A percentile compares a stretch with the other conserved stretches of the same genome.
These are phyloP conservation scores for Zaprionus vittiger DNA, from an alignment of 1,140 invertebrate genomes.

Conservation along the genomic window DNA sequence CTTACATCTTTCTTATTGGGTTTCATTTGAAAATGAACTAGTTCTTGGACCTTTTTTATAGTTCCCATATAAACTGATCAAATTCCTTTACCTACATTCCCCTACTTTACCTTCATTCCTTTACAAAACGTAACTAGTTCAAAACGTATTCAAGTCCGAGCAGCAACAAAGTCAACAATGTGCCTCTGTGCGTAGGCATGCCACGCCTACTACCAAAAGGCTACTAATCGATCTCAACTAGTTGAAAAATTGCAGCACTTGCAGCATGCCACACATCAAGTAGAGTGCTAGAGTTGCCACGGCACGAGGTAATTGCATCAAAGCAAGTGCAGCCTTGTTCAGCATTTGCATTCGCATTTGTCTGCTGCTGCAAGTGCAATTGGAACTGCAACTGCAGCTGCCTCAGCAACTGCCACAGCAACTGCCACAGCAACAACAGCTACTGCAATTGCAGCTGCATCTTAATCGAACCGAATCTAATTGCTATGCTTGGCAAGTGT, in stretches of 20 bases:
- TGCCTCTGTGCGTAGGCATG: background rate
- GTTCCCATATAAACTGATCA: background rate
- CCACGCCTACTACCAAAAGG: too few relatives aligned
- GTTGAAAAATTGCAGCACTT: constrained; percentile 14
- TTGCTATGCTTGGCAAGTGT: constrained; percentile 21
- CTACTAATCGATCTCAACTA: constrained; percentile 16
- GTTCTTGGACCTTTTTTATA: background rate
- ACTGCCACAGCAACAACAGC: background rate
- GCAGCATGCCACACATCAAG: constrained; percentile 2
- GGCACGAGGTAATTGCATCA: constrained; percentile 18
- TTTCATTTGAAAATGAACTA: background rate
- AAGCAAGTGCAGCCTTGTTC: constrained; percentile 13
- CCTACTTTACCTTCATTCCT: background rate
- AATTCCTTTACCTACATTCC: background rate
- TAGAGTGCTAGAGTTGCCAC: background rate
- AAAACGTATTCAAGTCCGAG: background rate
- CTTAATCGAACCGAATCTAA: constrained; percentile 35
- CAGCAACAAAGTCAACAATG: background rate
- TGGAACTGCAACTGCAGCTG: background rate
- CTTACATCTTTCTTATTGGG: background rate
- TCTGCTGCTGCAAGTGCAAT: background rate
- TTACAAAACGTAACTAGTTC: background rate
- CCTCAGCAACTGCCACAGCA: background rate
- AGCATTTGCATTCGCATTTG: background rate
- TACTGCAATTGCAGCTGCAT: constrained; percentile 6